These are phyloP conservation scores for Pyrocoelia pectoralis DNA, from an alignment of 2,888 invertebrate genomes.

Conservation along the genomic window DNA sequence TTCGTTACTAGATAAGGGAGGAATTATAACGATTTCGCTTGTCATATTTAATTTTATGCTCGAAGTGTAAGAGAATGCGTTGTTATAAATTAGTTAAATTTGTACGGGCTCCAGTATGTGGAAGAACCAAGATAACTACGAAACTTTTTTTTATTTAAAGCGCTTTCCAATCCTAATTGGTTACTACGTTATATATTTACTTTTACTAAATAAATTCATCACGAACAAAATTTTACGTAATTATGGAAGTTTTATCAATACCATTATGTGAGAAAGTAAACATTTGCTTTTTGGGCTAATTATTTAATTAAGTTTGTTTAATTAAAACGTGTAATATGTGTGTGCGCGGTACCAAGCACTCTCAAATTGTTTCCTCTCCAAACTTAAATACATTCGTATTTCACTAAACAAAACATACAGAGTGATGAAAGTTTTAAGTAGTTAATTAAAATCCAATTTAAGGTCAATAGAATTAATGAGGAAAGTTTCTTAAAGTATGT, in stretches of 20 bases:
- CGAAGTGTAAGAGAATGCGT: not conserved
- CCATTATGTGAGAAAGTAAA: not conserved
- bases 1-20: slow-evolving; percentile 1
- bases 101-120: not conserved
- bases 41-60: slow-evolving; percentile 1
- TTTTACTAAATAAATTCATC: too few species aligned
- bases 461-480: not conserved
- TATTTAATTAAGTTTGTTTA: not conserved
- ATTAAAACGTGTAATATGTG: not conserved
- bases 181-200: too few species aligned
- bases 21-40: not conserved
- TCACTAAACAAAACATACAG: not conserved
- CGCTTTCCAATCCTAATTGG: too few species aligned
- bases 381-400: not conserved
- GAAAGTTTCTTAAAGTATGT: not conserved
- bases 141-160: too few species aligned
- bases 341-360: not conserved
- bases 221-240: too few species aligned
- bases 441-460: not conserved
- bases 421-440: not conserved
- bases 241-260: not conserved
- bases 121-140: not conserved
- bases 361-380: not conserved
- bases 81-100: not conserved
- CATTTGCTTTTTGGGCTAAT: not conserved